Evolutionary conservation across 2,797 vertebrate genomes (phyloP), one percentile per base, ranked within the genome.

Genomic region (Acanthopagrus latus): DNA sequence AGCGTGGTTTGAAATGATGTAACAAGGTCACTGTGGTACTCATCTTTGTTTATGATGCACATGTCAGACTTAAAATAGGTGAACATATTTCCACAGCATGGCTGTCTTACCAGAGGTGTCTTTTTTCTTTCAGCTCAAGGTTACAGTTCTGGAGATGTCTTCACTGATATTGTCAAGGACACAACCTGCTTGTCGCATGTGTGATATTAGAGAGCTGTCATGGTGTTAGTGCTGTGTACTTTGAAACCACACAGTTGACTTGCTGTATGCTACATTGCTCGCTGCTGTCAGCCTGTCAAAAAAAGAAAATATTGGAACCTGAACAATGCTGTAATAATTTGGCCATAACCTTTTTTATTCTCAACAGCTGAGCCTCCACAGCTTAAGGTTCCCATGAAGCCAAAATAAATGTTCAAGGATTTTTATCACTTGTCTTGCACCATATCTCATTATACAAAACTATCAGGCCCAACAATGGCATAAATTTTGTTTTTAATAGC

Each of bases 171-270:
- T 54, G 23, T 64, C 47, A 25, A 75, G 51, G 67, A 73, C 74
- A 25, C 33, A 41, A 41, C 41, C 23, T 57, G 27, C 57, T 54
- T 11, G 20, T 60, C 10, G 14, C 21, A 29, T 50, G 52, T 29
- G 70, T 60, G 62, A 78, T 54, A 57, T 25, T 41, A 59, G 74
- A 66, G 72, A 56, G 73, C 50, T 48, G 57, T 71, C 59, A 56
- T 13, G 21, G 64, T 81, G 75, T 74, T 55, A n/a, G 50, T 14
- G 23, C 47, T n/a, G 47, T 71, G 73, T 54, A 64, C 56, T 66
- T 41, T 71, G 72, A 68, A 69, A 80, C 41, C 66, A 57, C 82
- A 76, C 33, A 10, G 23, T 64, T 54, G 47, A 60, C 50, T 71
- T 20, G 25, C 27, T 54, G 23, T 43, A 50, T 56, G 69, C 38